Percentiles rank a stretch among this genome's conserved stretches.
These are phyloP conservation scores for Apteryx owenii DNA, from an alignment of 2,113 vertebrate genomes.

Conservation along the genomic window DNA sequence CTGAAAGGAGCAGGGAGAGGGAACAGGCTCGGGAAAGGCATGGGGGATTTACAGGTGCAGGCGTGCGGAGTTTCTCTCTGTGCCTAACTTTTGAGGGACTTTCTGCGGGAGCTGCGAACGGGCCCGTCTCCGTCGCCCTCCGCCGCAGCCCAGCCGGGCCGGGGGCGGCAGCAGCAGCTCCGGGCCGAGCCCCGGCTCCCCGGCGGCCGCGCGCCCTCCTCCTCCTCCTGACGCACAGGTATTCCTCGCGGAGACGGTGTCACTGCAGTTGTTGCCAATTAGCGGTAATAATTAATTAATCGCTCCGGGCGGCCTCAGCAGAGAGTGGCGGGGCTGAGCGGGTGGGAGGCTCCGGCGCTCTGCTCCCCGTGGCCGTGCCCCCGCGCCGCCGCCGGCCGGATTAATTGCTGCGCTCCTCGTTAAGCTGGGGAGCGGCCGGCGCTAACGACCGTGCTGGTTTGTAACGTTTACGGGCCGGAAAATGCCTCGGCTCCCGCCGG, in stretches of 20 bases:
- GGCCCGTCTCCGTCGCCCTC: neutral
- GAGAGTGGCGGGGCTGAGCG: neutral
- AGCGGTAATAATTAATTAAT: neutral
- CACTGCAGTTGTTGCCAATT: slow-evolving; percentile 6
- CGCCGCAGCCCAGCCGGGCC: no score
- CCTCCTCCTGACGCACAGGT: neutral
- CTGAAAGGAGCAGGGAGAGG: neutral
- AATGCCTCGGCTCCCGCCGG: neutral
- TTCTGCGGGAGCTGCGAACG: rapidly evolving
- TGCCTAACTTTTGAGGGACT: neutral
- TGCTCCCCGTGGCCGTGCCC: neutral
- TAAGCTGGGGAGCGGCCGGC: neutral
- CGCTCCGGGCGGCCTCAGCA: neutral
- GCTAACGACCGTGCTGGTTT: rapidly evolving
- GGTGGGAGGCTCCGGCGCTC: neutral
- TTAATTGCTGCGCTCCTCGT: neutral
- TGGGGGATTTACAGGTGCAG: neutral
- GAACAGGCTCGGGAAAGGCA: neutral
- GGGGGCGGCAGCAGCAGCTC: no score
- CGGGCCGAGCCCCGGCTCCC: no score
- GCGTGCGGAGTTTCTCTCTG: rapidly evolving
- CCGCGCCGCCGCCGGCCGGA: neutral
- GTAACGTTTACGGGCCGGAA: rapidly evolving
- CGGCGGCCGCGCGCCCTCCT: no score
- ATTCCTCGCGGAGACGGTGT: neutral